Percentiles rank a stretch among this genome's conserved stretches.
phyloP scores from a whole-genome alignment of 2,888 invertebrate species.

The Podabrus alpinus region DNA sequence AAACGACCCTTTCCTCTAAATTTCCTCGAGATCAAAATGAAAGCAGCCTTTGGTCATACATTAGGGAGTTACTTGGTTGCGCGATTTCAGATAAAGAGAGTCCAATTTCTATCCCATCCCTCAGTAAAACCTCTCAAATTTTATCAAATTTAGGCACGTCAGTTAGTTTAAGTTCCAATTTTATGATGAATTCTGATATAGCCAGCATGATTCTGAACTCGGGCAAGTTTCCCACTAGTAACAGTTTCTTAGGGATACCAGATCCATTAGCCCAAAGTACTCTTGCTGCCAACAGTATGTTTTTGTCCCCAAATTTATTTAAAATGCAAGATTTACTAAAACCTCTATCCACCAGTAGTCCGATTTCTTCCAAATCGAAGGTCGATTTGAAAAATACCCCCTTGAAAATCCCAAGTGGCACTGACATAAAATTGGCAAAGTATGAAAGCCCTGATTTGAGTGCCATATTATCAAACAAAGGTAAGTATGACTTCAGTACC shows the following conservation, averaged over 20 bases:
- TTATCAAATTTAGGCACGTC: slow-evolving; percentile 46
- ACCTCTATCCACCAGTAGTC: slow-evolving; percentile 63
- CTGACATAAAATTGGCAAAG: slow-evolving; percentile 54
- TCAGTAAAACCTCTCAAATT: slow-evolving; percentile 50
- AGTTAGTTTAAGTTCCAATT: slow-evolving; percentile 61
- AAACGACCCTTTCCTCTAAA: slow-evolving; percentile 78
- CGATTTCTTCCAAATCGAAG: slow-evolving; percentile 50
- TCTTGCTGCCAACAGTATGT: slow-evolving; percentile 78
- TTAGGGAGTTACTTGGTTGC: slow-evolving; percentile 75
- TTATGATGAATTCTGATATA: slow-evolving; percentile 68
- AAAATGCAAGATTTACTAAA: slow-evolving; percentile 72
- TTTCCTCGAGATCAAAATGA: slow-evolving; percentile 81
- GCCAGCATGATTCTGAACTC: slow-evolving; percentile 71
- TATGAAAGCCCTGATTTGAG: slow-evolving; percentile 63
- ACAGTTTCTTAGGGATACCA: slow-evolving; percentile 66
- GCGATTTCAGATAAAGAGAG: slow-evolving; percentile 72
- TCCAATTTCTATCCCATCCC: slow-evolving; percentile 61
- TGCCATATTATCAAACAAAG: slow-evolving; percentile 52
- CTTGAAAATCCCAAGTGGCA: slow-evolving; percentile 45
- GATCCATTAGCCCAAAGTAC: slow-evolving; percentile 79
- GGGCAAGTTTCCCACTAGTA: slow-evolving; percentile 66
- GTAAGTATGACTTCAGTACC: slow-evolving; percentile 56
- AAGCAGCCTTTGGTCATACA: slow-evolving; percentile 77
- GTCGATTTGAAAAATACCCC: slow-evolving; percentile 37
- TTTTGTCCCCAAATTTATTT: slow-evolving; percentile 70